Evolutionary conservation across 2,113 vertebrate species (phyloP).

Genomic region (Seriola dumerili): DNA sequence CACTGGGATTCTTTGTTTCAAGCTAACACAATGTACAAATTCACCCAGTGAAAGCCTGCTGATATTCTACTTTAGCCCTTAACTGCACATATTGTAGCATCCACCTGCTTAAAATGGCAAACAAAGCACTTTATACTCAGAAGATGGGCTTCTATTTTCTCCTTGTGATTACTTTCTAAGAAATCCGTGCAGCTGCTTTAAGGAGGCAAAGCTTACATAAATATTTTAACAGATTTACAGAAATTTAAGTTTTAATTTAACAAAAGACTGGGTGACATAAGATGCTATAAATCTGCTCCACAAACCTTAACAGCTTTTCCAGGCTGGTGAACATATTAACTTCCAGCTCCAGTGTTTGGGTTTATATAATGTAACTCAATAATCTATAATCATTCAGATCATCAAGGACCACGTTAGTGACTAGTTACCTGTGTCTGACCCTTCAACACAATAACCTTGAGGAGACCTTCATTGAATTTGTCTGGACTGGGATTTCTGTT

Average conservation of each 20-base stretch:
- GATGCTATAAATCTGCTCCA: neutral
- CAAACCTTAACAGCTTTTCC: neutral
- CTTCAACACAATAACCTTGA: slow-evolving; percentile 22
- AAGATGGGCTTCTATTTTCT: slow-evolving; percentile 14
- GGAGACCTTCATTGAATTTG: slow-evolving; percentile 44
- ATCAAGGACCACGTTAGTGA: slow-evolving; percentile 8
- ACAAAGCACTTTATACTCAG: slow-evolving; percentile 17
- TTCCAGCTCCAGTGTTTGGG: neutral
- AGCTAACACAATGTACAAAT: slow-evolving; percentile 28
- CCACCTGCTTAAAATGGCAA: slow-evolving; percentile 18
- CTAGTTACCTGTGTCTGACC: slow-evolving; percentile 11
- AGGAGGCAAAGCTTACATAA: neutral
- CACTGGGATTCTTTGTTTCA: slow-evolving; percentile 30
- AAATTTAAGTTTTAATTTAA: neutral
- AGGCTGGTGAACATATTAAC: neutral
- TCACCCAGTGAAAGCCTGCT: slow-evolving; percentile 8
- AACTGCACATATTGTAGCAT: slow-evolving; percentile 11
- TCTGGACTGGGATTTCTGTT: slow-evolving; percentile 46
- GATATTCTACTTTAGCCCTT: neutral
- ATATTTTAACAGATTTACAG: slow-evolving; percentile 30
- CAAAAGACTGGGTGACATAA: neutral
- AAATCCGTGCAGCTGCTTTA: slow-evolving; percentile 9
- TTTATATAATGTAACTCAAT: neutral
- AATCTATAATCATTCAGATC: slow-evolving; percentile 22
- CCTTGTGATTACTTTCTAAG: slow-evolving; percentile 21